phyloP scores from a whole-genome alignment of 1,140 invertebrate species.

The Belonocnema kinseyi region DNA sequence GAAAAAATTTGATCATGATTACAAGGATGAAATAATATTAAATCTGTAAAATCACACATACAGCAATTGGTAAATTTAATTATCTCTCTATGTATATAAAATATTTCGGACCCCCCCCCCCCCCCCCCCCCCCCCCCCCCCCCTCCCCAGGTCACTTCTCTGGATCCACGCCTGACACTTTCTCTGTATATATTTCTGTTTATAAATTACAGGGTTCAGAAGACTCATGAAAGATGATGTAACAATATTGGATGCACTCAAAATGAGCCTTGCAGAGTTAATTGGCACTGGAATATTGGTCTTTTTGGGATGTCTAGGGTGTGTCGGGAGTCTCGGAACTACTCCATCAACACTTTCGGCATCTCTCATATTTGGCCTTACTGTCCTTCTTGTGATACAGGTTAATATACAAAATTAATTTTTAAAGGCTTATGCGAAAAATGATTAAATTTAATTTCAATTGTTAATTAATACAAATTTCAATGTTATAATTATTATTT shows the following conservation, averaged over 20 bases:
- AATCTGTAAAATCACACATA: too few species aligned
- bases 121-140: too few species aligned
- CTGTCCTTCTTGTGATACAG: conserved; percentile 80
- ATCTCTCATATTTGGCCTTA: conserved; percentile 82
- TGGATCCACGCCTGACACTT: too few species aligned
- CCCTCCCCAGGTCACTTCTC: too few species aligned
- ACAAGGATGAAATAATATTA: too few species aligned
- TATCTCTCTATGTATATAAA: too few species aligned
- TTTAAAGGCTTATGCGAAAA: background rate
- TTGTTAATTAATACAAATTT: too few species aligned
- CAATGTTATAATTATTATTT: too few species aligned
- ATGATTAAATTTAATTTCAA: too few species aligned
- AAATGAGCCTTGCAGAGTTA: conserved; percentile 77
- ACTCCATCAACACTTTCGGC: conserved; percentile 75
- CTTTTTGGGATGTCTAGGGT: conserved; percentile 85
- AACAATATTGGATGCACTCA: background rate
- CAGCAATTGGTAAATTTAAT: too few species aligned
- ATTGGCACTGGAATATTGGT: conserved; percentile 85
- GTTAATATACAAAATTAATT: conserved; percentile 62
- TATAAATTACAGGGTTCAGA: background rate
- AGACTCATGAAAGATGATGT: conserved; percentile 20
- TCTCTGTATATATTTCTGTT: background rate
- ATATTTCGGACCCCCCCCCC: too few species aligned
- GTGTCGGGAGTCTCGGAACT: conserved; percentile 68
- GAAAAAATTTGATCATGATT: too few species aligned